A percentile compares a stretch with the other conserved stretches of the same genome.
These are phyloP conservation scores for Gryon sp. DNA, from an alignment of 1,140 invertebrate species.

Conservation along the genomic window DNA sequence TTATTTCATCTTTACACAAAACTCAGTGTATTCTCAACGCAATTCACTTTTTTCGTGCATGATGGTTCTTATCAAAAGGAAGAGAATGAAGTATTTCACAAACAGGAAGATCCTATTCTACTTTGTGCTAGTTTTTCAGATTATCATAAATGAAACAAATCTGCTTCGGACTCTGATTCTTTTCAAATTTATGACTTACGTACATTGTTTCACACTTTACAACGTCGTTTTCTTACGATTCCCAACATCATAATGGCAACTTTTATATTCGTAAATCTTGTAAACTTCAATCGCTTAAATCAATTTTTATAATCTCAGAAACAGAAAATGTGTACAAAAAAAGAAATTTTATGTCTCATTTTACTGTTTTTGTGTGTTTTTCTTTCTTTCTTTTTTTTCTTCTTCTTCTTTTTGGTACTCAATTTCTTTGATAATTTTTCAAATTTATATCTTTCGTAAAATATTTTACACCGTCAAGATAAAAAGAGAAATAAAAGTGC, in stretches of 20 bases:
- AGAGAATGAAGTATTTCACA: slow-evolving; percentile 39
- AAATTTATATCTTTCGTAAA: background rate
- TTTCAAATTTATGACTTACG: slow-evolving; percentile 4
- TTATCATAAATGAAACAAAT: slow-evolving; percentile 52
- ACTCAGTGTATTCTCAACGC: slow-evolving; percentile 34
- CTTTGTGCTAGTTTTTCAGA: slow-evolving; percentile 36
- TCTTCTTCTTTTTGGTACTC: too few relatives aligned
- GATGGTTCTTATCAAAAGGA: slow-evolving; percentile 45
- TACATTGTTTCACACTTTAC: slow-evolving; percentile 6
- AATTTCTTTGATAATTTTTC: slow-evolving; percentile 1
- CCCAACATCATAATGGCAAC: slow-evolving; percentile 7
- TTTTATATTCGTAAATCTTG: background rate
- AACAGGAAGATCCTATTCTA: slow-evolving; percentile 37
- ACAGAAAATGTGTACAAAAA: too few relatives aligned
- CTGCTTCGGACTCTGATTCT: slow-evolving; percentile 24
- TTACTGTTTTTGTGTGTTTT: background rate
- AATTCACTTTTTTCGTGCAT: slow-evolving; percentile 37
- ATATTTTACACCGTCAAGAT: slow-evolving; percentile 1
- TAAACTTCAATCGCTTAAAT: background rate
- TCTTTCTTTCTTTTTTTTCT: too few relatives aligned
- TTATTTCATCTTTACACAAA: slow-evolving; percentile 42
- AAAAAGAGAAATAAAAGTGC: background rate
- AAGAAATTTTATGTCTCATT: too few relatives aligned
- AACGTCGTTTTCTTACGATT: slow-evolving; percentile 1
- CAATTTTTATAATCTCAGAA: slow-evolving; percentile 8